Percentiles rank a stretch among this genome's conserved stretches.
Conservation (phyloP, 2,888 invertebrate genomes). For the Entomobrya multifasciata region DNA sequence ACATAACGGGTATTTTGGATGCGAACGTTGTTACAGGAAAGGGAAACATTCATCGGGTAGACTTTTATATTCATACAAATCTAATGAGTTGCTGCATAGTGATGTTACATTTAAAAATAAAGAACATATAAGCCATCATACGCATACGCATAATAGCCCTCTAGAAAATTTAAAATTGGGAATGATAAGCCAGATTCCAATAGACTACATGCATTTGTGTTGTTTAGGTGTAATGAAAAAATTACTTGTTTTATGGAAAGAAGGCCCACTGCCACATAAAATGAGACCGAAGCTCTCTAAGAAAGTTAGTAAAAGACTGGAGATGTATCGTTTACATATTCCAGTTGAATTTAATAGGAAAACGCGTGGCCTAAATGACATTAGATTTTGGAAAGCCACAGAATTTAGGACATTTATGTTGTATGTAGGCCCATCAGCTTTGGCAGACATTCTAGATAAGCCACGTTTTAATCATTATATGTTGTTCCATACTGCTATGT, state of each 20-base stretch:
- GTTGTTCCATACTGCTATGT: slow-evolving; percentile 58
- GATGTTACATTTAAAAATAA: too few relatives aligned
- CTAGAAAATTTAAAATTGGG: slow-evolving; percentile 77
- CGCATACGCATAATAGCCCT: too few relatives aligned
- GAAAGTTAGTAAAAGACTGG: not conserved
- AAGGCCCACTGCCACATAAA: slow-evolving; percentile 66
- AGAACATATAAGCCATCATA: too few relatives aligned
- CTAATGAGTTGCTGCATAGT: too few relatives aligned
- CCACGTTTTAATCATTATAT: slow-evolving; percentile 50
- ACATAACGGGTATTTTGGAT: too few relatives aligned
- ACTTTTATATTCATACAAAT: too few relatives aligned
- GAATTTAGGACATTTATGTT: slow-evolving; percentile 63
- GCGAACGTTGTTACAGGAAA: too few relatives aligned
- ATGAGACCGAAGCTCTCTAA: not conserved
- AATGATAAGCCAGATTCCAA: slow-evolving; percentile 79
- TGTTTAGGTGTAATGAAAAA: slow-evolving; percentile 80
- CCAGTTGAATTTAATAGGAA: slow-evolving; percentile 50
- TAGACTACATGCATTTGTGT: slow-evolving; percentile 80
- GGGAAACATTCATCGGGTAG: too few relatives aligned
- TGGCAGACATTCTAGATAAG: slow-evolving; percentile 17
- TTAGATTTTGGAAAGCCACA: slow-evolving; percentile 60
- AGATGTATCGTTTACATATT: not conserved
- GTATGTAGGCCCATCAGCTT: slow-evolving; percentile 46
- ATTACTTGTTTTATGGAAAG: slow-evolving; percentile 79
- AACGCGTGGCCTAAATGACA: slow-evolving; percentile 7